A percentile compares a stretch with the other conserved stretches of the same genome.
Conservation (phyloP, 2,113 vertebrate species). For the Noctilio leporinus region DNA sequence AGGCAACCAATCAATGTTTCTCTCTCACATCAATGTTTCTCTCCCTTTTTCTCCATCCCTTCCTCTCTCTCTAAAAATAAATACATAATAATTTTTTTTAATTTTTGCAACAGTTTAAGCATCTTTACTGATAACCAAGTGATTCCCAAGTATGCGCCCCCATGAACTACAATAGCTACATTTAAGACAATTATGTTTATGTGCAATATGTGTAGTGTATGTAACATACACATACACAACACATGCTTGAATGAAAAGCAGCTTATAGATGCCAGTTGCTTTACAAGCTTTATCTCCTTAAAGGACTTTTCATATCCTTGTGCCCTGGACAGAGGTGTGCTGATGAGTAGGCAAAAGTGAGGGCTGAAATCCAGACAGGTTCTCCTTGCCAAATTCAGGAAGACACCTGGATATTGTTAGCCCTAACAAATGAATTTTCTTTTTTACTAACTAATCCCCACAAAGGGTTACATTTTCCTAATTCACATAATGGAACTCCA, state of each 20-base stretch:
- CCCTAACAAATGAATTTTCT: not conserved
- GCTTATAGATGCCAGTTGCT: not conserved
- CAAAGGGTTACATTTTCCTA: not conserved
- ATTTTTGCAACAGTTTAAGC: not conserved
- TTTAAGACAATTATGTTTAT: not conserved
- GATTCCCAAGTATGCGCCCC: not conserved
- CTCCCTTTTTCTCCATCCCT: too few species aligned
- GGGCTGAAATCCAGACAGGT: not conserved
- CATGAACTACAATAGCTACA: not conserved
- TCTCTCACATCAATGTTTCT: too few species aligned
- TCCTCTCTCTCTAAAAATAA: too few species aligned
- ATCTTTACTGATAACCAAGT: constrained; percentile 22
- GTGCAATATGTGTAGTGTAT: not conserved
- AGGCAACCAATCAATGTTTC: too few species aligned
- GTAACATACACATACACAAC: too few species aligned
- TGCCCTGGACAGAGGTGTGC: not conserved
- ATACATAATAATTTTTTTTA: too few species aligned
- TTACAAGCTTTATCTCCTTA: not conserved
- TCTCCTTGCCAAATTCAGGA: not conserved
- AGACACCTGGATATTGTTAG: not conserved
- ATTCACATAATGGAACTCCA: not conserved
- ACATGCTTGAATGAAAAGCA: not conserved
- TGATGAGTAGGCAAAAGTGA: not conserved
- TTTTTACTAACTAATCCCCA: not conserved
- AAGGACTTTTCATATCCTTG: not conserved